phyloP scores from a whole-genome alignment of 2,797 vertebrate species.

The Antrozous pallidus region DNA sequence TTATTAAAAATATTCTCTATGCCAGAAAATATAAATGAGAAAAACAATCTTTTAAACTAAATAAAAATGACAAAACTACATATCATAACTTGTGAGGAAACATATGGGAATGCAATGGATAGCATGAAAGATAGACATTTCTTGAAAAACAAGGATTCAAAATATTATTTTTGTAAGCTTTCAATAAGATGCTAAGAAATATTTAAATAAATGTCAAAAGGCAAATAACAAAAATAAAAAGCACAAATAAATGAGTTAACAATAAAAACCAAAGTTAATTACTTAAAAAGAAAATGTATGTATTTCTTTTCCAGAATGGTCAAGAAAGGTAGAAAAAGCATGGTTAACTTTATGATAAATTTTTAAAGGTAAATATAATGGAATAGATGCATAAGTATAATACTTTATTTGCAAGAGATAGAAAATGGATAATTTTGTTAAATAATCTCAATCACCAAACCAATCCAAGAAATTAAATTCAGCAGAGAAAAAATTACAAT shows the following conservation, averaged over 20 bases:
- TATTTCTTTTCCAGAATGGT: neutral
- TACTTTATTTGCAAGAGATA: neutral
- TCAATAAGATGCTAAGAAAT: neutral
- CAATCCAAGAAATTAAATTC: neutral
- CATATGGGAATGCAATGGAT: neutral
- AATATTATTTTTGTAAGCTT: neutral
- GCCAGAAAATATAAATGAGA: neutral
- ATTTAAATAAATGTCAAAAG: neutral
- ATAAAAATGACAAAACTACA: neutral
- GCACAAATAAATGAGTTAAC: neutral
- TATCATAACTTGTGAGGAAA: neutral
- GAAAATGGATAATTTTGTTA: neutral
- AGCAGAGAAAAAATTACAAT: neutral
- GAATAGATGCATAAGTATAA: neutral
- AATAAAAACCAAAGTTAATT: neutral
- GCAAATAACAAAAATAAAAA: neutral
- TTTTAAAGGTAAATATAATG: neutral
- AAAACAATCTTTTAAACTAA: neutral
- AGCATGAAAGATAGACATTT: neutral
- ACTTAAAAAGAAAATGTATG: neutral
- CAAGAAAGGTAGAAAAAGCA: neutral
- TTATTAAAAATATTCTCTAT: neutral
- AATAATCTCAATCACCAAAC: neutral
- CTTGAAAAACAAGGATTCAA: neutral
- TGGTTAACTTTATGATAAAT: neutral